Conservation (phyloP, 2,113 vertebrate genomes). For the Brachypodius melanocephalos region DNA sequence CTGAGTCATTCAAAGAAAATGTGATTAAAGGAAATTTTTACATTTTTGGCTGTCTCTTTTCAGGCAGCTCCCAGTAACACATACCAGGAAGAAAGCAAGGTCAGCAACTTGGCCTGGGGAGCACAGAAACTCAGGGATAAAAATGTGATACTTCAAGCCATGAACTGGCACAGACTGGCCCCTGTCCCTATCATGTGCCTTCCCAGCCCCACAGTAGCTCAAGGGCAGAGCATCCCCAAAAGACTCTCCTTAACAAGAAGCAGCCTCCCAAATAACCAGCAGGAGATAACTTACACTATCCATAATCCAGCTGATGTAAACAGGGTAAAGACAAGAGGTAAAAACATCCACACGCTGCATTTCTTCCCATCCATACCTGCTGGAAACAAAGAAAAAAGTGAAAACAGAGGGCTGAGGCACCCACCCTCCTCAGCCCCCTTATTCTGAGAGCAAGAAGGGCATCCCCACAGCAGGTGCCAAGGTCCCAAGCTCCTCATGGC, state of each 20-base stretch:
- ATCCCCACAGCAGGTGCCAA: background rate
- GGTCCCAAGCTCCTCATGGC: background rate
- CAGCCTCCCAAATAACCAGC: background rate
- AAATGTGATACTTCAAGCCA: background rate
- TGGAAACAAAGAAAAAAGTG: conserved; percentile 16
- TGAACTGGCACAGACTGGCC: background rate
- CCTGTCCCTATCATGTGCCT: background rate
- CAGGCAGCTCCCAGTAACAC: background rate
- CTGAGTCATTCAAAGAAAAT: background rate
- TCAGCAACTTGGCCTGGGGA: background rate
- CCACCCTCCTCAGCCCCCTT: accelerated
- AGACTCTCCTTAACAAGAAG: accelerated
- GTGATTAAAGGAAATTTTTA: background rate
- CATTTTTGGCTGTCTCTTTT: background rate
- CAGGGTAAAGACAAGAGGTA: conserved; percentile 82
- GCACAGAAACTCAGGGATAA: background rate
- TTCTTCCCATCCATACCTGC: conserved; percentile 80
- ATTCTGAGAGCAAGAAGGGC: background rate
- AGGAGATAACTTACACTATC: conserved; percentile 83
- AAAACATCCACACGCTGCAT: conserved; percentile 86
- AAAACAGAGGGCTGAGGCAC: background rate
- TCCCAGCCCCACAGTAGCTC: background rate
- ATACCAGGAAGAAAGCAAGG: background rate
- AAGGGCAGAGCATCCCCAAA: background rate
- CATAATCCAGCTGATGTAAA: conserved; percentile 86